Evolutionary conservation across 2,888 invertebrate genomes (phyloP), one percentile per base, ranked within the genome.

Genomic region (Heliconius hortense): DNA sequence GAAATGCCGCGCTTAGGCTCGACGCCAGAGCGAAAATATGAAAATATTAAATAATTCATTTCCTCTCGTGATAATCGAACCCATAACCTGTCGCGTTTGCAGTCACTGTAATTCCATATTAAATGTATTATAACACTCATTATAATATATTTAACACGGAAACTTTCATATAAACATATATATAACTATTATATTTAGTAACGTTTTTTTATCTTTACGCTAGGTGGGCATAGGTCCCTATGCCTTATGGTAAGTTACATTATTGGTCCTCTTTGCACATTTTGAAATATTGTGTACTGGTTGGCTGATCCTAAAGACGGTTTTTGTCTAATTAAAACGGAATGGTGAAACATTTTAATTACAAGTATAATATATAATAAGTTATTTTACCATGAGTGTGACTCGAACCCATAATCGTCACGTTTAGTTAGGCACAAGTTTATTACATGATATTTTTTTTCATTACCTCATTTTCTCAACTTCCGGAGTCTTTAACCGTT

Each of bases 401-500:
- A 39, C 24, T 66, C 39, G 39, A 66, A 66, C 24, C 24, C 21
- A 39, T 15, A 26, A 8, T 24, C 66, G 66, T 66, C 66, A 66
- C 66, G 39, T 15, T 66, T 39, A 43, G 66, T 66, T 64, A 66
- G 39, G 15, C 66, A 64, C 64, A 64, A 10, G n/a, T 31, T 31
- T 26, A 28, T 26, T 66, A 64, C 31, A 53, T 13, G 21, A 48
- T 67, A 43, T 2, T 48, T 48, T 48, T n/a, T 48, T 24, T 68
- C 18, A 48, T 56, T 69, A 13, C 48, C 28, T 11, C n/a, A 31
- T n/a, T 31, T 2, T 31, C n/a, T 39, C 15, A 15, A 56, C 56
- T 69, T 56, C 69, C 69, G 69, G 69, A 56, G 24, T 69, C 15
- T 35, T 31, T n/a, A 31, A 69, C 31, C n/a, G 31, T 35, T 56